These are phyloP conservation scores for Epizoanthus scotinus DNA, from an alignment of 92 coral and sea anemone genomes.

Conservation along the genomic window DNA sequence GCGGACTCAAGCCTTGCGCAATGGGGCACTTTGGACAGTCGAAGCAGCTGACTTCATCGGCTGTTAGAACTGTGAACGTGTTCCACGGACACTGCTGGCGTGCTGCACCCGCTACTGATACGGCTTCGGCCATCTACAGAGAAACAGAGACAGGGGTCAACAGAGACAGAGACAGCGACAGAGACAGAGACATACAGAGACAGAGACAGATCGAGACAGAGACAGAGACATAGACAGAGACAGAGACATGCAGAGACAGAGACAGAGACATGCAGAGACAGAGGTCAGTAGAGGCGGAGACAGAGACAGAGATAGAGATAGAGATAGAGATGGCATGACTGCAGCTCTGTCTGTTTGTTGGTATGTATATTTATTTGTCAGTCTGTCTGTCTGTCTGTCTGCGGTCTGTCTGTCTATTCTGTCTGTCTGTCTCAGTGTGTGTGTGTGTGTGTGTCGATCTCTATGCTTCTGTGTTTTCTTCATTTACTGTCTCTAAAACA, in stretches of 20 bases:
- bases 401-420: background rate
- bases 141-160: background rate
- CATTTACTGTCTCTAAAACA: background rate
- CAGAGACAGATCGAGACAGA: too few species aligned
- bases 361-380: too few species aligned
- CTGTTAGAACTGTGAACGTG: constrained; percentile 46
- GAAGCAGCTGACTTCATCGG: constrained; percentile 38
- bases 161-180: too few species aligned
- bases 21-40: constrained; percentile 62
- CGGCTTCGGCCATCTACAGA: constrained; percentile 15
- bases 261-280: too few species aligned
- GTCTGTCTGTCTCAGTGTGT: background rate
- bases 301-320: too few species aligned
- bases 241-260: too few species aligned
- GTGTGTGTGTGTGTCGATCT: background rate
- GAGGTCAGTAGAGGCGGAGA: too few species aligned
- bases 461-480: background rate
- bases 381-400: background rate
- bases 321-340: too few species aligned
- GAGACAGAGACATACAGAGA: too few species aligned
- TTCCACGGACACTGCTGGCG: constrained; percentile 53
- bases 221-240: too few species aligned
- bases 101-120: background rate
- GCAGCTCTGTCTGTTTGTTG: too few species aligned
- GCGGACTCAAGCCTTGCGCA: constrained; percentile 71